Percentiles rank a stretch among this genome's conserved stretches.
Evolutionary conservation across 35 echinoderm and acorn worm genomes (phyloP).

Genomic region (Eucidaris tribuloides): DNA sequence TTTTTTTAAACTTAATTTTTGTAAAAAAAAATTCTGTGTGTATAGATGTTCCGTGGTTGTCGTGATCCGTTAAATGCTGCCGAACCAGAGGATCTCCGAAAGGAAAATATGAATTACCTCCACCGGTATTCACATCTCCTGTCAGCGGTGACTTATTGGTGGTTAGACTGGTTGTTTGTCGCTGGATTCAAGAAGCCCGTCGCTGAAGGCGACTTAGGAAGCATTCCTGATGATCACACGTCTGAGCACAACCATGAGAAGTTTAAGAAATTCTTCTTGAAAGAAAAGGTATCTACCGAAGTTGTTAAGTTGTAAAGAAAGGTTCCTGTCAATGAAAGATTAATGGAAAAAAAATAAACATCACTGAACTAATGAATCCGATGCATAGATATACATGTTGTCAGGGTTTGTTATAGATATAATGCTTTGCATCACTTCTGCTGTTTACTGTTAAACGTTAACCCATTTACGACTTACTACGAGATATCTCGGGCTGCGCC

Average conservation of each 20-base stretch:
- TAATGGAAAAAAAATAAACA: neutral
- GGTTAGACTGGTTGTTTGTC: conserved; percentile 81
- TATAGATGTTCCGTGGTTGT: too few species aligned
- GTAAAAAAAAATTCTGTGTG: too few species aligned
- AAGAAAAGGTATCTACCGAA: conserved; percentile 7
- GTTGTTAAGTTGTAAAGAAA: neutral
- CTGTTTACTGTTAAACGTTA: neutral
- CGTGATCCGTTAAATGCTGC: too few species aligned
- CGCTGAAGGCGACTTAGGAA: conserved; percentile 65
- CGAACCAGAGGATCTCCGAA: conserved; percentile 50
- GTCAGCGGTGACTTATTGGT: conserved; percentile 59
- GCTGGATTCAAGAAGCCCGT: conserved; percentile 65
- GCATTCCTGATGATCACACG: conserved; percentile 52
- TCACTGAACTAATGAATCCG: neutral
- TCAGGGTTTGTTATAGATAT: neutral
- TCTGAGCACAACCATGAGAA: conserved; percentile 49
- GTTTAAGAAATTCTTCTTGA: conserved; percentile 2
- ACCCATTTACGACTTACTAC: neutral
- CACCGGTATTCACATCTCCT: conserved; percentile 52
- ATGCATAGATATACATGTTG: neutral
- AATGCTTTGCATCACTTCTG: neutral
- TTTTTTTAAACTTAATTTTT: too few species aligned
- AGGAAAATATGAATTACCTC: conserved; percentile 59
- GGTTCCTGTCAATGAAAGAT: neutral
- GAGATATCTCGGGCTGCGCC: too few species aligned